phyloP scores from a whole-genome alignment of 1,140 invertebrate species.

The Lordiphosa mommai region DNA sequence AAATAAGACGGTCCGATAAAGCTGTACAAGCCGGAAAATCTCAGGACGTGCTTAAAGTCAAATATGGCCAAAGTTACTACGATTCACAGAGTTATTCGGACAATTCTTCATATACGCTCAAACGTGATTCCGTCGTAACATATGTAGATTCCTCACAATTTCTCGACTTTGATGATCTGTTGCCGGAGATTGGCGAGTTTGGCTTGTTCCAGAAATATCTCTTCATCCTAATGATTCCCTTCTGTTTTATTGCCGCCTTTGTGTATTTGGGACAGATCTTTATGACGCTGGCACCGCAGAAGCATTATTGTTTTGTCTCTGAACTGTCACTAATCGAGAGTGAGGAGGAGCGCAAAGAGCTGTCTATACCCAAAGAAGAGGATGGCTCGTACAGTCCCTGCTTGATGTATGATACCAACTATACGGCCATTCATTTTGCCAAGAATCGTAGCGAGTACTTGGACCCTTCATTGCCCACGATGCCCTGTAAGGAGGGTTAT shows the following conservation, averaged over 20 bases:
- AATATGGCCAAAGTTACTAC: background rate
- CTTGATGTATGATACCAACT: slow-evolving; percentile 86
- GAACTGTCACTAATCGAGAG: slow-evolving; percentile 79
- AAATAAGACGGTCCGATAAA: background rate
- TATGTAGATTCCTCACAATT: slow-evolving; percentile 6
- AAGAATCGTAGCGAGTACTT: slow-evolving; percentile 71
- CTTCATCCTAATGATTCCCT: slow-evolving; percentile 91
- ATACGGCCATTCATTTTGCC: slow-evolving; percentile 80
- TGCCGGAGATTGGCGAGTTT: slow-evolving; percentile 91
- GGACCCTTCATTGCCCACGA: slow-evolving; percentile 83
- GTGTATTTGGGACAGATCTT: slow-evolving; percentile 93
- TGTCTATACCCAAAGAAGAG: slow-evolving; percentile 83
- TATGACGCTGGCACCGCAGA: slow-evolving; percentile 87
- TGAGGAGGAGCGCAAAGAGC: slow-evolving; percentile 32
- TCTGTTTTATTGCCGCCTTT: slow-evolving; percentile 89
- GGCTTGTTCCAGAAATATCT: slow-evolving; percentile 91
- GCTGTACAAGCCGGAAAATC: background rate
- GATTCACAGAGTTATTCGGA: no score
- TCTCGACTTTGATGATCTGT: slow-evolving; percentile 90
- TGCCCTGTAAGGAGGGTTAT: slow-evolving; percentile 85
- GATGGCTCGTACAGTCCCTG: slow-evolving; percentile 83
- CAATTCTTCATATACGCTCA: background rate
- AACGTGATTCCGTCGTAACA: background rate
- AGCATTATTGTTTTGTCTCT: slow-evolving; percentile 87
- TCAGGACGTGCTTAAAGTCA: background rate